phyloP scores from a whole-genome alignment of 2,888 invertebrate genomes.

The Aleiodes alternator region DNA sequence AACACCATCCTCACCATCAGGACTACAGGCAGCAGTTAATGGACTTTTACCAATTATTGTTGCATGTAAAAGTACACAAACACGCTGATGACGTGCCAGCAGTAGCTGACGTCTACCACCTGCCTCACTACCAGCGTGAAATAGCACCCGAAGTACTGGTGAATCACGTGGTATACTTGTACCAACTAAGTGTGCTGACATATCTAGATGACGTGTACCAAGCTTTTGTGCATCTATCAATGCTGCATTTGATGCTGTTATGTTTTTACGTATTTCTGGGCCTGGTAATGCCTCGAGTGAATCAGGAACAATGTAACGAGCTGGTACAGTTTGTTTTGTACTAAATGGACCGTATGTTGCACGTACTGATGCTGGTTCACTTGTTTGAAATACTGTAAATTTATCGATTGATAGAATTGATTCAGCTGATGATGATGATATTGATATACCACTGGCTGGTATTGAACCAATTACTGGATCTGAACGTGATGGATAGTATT shows the following conservation, averaged over 20 bases:
- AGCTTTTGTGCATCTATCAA: slow-evolving; percentile 79
- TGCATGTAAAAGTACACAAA: slow-evolving; percentile 89
- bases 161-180: slow-evolving; percentile 90
- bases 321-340: slow-evolving; percentile 95
- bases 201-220: slow-evolving; percentile 87
- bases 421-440: slow-evolving; percentile 77
- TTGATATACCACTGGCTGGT: slow-evolving; percentile 52
- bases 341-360: slow-evolving; percentile 97
- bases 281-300: slow-evolving; percentile 81
- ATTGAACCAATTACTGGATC: slow-evolving; percentile 60
- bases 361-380: slow-evolving; percentile 92
- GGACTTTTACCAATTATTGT: slow-evolving; percentile 78
- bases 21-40: slow-evolving; percentile 93
- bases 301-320: slow-evolving; percentile 91
- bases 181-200: slow-evolving; percentile 95
- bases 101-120: slow-evolving; percentile 84
- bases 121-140: slow-evolving; percentile 92
- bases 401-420: slow-evolving; percentile 89
- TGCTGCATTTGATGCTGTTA: slow-evolving; percentile 75
- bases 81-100: slow-evolving; percentile 82
- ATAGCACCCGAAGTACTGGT: slow-evolving; percentile 93
- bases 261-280: slow-evolving; percentile 67
- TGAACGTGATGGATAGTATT: slow-evolving; percentile 77
- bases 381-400: slow-evolving; percentile 94
- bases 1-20: slow-evolving; percentile 94